Conservation (phyloP, 2,888 invertebrate species). For the Hypena proboscidalis region DNA sequence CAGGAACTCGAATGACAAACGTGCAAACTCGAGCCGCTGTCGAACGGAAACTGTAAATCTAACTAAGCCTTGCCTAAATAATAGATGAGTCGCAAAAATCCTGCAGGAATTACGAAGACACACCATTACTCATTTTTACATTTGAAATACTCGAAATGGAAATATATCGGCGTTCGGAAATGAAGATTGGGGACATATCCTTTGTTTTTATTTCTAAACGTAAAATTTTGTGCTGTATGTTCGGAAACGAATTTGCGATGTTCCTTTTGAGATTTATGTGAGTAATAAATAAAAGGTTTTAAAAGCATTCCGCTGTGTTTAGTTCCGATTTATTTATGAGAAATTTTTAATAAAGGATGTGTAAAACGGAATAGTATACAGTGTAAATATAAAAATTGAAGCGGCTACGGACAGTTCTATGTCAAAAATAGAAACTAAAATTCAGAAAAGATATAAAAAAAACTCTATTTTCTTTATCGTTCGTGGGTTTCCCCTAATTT, state of each 20-base stretch:
- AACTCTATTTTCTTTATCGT: no score
- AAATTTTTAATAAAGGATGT: slow-evolving; percentile 9
- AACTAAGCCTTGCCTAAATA: slow-evolving; percentile 71
- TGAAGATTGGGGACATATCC: slow-evolving; percentile 38
- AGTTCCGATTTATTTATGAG: slow-evolving; percentile 28
- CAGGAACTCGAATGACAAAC: slow-evolving; percentile 45
- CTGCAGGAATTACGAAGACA: slow-evolving; percentile 69
- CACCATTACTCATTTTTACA: slow-evolving; percentile 67
- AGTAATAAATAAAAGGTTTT: slow-evolving; percentile 34
- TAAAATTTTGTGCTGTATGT: slow-evolving; percentile 27
- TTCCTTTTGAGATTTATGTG: slow-evolving; percentile 37
- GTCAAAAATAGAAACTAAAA: no score
- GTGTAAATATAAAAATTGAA: slow-evolving; percentile 2
- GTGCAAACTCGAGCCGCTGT: slow-evolving; percentile 40
- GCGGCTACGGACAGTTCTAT: no score
- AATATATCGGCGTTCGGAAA: slow-evolving; percentile 52
- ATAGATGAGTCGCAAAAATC: slow-evolving; percentile 70
- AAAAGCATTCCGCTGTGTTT: slow-evolving; percentile 22
- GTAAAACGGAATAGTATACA: not conserved
- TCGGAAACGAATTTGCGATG: slow-evolving; percentile 25
- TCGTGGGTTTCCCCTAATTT: no score
- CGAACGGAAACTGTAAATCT: slow-evolving; percentile 72
- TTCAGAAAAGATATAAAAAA: not conserved
- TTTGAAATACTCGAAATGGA: slow-evolving; percentile 60
- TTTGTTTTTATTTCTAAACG: slow-evolving; percentile 33